Evolutionary conservation across 2,888 invertebrate genomes (phyloP).

Genomic region (Spisula solida): DNA sequence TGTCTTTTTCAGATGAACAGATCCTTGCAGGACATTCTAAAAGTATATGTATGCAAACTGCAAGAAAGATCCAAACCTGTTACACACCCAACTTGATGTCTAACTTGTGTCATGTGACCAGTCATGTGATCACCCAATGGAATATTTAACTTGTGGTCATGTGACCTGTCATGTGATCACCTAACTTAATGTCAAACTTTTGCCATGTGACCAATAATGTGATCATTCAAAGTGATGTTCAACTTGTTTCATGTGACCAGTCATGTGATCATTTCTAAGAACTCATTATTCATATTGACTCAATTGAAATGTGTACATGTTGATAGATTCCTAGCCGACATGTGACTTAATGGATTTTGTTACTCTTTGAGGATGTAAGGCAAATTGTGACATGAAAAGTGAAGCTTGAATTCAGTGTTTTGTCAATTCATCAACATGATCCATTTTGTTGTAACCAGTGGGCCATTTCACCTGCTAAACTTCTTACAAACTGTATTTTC

Average conservation of each 20-base stretch:
- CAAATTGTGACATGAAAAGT: neutral
- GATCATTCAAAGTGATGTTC: neutral
- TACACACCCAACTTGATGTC: slow-evolving; percentile 5
- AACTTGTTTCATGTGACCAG: neutral
- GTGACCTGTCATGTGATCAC: neutral
- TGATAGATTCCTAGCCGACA: neutral
- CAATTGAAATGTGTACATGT: neutral
- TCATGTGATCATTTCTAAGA: neutral
- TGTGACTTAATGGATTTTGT: neutral
- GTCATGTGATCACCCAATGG: neutral
- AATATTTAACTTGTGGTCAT: neutral
- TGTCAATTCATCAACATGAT: neutral
- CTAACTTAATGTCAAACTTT: neutral
- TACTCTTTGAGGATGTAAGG: neutral
- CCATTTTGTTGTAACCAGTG: too few relatives aligned
- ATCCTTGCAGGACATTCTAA: neutral
- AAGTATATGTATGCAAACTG: neutral
- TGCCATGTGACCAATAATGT: neutral
- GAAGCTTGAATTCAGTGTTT: neutral
- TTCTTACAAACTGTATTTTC: too few relatives aligned
- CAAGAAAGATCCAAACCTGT: neutral
- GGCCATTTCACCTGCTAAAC: too few relatives aligned
- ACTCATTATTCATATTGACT: neutral
- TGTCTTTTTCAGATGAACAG: slow-evolving; percentile 17
- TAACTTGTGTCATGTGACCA: neutral